Base-by-base conservation (phyloP, 2,113 vertebrate genomes). In the Melanerpes aurifrons region DNA sequence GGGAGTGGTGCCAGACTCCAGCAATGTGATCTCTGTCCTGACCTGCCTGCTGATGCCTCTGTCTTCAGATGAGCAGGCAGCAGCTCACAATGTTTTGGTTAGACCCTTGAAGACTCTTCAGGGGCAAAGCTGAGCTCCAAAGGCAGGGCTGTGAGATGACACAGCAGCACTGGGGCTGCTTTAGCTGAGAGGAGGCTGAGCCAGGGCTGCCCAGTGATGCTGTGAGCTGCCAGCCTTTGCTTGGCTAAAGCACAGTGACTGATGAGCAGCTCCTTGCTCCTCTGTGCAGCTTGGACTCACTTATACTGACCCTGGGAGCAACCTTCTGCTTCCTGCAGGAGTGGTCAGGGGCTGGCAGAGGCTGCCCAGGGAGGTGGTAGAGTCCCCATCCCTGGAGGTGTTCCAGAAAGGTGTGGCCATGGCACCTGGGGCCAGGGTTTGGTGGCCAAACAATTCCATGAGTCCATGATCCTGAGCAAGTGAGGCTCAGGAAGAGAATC, bases 401-500 rank as follows among this genome's bases (percentile, higher is more conserved):
- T 13, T 53, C 22, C 24, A 53, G 50, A 53, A 53, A 53, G 10
- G 11, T 53, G 50, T 53, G 50, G 50, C 22, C 22, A 53, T 53
- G 50, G 50, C 50, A 24, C 22, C 7, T 25, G 22, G 50, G 22
- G 50, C 3, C 50, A 24, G 12, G 22, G 50, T 53, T 53, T 53
- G 22, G 50, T 53, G 50, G 22, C 22, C 22, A 53, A 53, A 53
- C 22, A 53, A 25, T 53, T 12, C 50, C 25, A 6, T 53, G 50
- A 53, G 24, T 25, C 24, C 50, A 24, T 53, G 74, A 64, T 45
- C 62, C 20, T 20, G 43, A 35, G 40, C 64, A n/a, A 35, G 22
- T 0, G 0, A 40, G 31, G 40, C 2, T 64, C 58, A 68, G 35
- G 19, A 15, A 22, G 35, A 29, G n/a, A 40, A 40, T 40, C 40